Conservation (phyloP, 2,113 vertebrate genomes). For the Oxyura jamaicensis region DNA sequence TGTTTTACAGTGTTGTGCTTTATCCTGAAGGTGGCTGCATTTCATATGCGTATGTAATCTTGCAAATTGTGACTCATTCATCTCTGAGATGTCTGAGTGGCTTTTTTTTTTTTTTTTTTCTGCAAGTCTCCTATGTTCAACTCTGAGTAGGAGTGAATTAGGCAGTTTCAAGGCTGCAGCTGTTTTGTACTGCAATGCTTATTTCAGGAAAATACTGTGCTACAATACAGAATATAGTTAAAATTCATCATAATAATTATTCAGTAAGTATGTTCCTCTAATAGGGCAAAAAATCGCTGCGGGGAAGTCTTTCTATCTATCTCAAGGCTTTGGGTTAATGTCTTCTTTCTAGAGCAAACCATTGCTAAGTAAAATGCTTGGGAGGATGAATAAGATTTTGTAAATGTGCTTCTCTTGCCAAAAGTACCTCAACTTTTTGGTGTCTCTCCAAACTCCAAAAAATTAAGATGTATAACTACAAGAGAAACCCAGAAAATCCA, state of each 20-base stretch:
- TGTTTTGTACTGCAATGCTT: background rate
- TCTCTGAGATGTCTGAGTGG: background rate
- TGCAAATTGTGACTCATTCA: background rate
- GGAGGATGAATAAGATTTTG: background rate
- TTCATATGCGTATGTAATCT: background rate
- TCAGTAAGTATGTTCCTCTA: background rate
- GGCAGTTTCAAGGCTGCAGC: background rate
- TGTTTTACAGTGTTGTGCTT: background rate
- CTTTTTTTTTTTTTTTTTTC: background rate
- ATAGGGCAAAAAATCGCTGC: background rate
- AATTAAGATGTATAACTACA: background rate
- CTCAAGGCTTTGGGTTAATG: background rate
- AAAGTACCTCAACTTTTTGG: background rate
- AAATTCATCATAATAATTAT: background rate
- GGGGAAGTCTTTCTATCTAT: background rate
- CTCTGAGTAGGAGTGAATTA: background rate
- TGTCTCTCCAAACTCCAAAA: background rate
- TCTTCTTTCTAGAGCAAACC: background rate
- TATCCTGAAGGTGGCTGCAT: background rate
- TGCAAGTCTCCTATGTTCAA: background rate
- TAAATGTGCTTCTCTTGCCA: background rate
- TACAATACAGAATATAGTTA: background rate
- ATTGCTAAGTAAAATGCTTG: background rate
- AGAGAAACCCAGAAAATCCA: background rate
- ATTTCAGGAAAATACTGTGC: background rate